Base-by-base conservation (phyloP, 2,797 vertebrate species). In the Gymnothorax reevesii region DNA sequence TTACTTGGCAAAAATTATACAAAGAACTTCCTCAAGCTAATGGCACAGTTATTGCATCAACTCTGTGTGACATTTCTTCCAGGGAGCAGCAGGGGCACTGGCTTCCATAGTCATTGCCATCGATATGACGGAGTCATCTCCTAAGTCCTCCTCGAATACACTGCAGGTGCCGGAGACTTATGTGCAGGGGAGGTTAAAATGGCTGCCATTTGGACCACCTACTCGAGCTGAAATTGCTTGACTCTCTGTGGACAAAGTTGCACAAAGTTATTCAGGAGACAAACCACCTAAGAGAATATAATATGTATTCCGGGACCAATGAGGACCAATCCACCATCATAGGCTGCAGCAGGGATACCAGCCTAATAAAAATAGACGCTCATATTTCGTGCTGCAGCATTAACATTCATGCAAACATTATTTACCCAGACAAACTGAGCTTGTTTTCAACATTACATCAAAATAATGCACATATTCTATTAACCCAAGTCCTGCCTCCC, bases 81-180 rank as follows among this genome's bases (percentile, higher is more conserved):
- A 90, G 90, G 92, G 92, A 92, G 92, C 91, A 92, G 33, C 33
- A 42, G 33, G 33, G 87, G 91, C 91, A 91, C 88, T 84, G 85
- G 88, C 22, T 62, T 86, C 90, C 89, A 91, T 90, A 88, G 90
- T 88, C 75, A 60, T 90, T n/a, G 87, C 60, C 66, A 90, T 90
- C 60, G 62, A 83, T 86, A 85, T 85, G 83, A 84, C 15, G 89
- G 88, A 83, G 49, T 55, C 88, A 85, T 91, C 90, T 92, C 93
- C 93, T 92, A 85, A 27, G 49, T 62, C 73, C 90, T 84, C 89
- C 83, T 84, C 52, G 57, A 54, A 83, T 33, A 25, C 86, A 55
- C 20, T 71, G 27, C 82, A 54, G 80, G 20, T 73, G 22, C 42
- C 62, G 49, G 62, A 83, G 82, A 54, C 57, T 59, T 57, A 55